Conservation (phyloP, 2,113 vertebrate genomes). For the Plecotus auritus region DNA sequence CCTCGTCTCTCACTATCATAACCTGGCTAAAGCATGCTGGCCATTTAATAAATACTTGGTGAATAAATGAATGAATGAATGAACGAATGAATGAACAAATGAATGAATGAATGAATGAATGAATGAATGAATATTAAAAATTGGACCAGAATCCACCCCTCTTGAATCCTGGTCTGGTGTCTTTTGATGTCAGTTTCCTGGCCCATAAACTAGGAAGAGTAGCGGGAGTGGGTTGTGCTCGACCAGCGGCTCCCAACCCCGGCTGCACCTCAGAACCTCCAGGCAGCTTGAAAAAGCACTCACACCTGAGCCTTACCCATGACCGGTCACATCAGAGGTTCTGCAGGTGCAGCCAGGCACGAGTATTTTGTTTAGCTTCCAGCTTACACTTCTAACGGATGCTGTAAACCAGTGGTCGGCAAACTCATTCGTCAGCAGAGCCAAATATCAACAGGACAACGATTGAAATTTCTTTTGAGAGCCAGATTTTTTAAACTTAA, state of each 20-base stretch:
- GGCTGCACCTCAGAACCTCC: neutral
- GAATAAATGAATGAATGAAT: neutral
- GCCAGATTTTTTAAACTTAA: too few relatives aligned
- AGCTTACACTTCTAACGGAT: accelerated
- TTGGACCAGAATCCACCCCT: neutral
- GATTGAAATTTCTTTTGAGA: too few relatives aligned
- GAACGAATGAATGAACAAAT: too few relatives aligned
- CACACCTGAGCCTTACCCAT: neutral
- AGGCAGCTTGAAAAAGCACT: neutral
- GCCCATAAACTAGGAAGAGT: accelerated
- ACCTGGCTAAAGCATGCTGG: neutral
- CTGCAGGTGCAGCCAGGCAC: neutral
- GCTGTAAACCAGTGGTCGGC: too few relatives aligned
- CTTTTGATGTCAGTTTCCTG: neutral
- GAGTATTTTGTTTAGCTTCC: neutral
- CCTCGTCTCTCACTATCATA: neutral
- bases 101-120: neutral
- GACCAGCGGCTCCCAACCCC: neutral
- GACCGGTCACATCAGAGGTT: neutral
- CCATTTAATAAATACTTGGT: neutral
- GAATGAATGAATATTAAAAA: neutral
- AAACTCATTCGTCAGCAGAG: too few relatives aligned
- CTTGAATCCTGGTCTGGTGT: neutral
- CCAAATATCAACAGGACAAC: too few relatives aligned
- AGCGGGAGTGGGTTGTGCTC: neutral